Evolutionary conservation across 2,888 invertebrate species (phyloP).

Genomic region (Incurvaria masculella): DNA sequence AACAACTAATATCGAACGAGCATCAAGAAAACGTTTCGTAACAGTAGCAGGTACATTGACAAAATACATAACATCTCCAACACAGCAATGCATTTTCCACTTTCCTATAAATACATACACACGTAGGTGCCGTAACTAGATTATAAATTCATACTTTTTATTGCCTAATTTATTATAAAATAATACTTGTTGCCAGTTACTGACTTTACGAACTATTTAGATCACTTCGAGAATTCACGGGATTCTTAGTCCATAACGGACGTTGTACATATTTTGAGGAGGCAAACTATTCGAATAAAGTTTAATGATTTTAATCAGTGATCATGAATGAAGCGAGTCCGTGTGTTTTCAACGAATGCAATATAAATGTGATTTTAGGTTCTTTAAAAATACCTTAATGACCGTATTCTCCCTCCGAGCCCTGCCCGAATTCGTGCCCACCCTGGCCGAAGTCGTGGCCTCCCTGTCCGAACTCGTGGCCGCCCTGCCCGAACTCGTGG

Average conservation of each 20-base stretch:
- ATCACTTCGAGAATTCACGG: constrained; percentile 26
- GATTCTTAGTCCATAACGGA: constrained; percentile 14
- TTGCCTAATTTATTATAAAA: not conserved
- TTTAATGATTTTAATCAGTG: not conserved
- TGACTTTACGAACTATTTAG: constrained; percentile 11
- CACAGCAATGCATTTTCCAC: not conserved
- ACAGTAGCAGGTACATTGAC: not conserved
- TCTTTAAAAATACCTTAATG: too few relatives aligned
- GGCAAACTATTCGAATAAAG: too few relatives aligned
- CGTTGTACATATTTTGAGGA: not conserved
- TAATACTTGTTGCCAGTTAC: not conserved
- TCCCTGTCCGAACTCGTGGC: constrained; percentile 14
- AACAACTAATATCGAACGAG: not conserved
- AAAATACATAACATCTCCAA: not conserved
- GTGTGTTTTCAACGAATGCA: not conserved
- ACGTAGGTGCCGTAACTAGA: not conserved
- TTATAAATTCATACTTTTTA: not conserved
- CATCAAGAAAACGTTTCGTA: not conserved
- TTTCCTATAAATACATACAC: not conserved
- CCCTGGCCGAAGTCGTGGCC: constrained; percentile 30
- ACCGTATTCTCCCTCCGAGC: not conserved
- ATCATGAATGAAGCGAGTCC: not conserved
- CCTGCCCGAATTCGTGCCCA: constrained; percentile 31
- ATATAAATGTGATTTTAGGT: not conserved
- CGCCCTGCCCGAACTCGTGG: constrained; percentile 23